Conservation (phyloP, 2,797 vertebrate genomes). For the Martes flavigula region DNA sequence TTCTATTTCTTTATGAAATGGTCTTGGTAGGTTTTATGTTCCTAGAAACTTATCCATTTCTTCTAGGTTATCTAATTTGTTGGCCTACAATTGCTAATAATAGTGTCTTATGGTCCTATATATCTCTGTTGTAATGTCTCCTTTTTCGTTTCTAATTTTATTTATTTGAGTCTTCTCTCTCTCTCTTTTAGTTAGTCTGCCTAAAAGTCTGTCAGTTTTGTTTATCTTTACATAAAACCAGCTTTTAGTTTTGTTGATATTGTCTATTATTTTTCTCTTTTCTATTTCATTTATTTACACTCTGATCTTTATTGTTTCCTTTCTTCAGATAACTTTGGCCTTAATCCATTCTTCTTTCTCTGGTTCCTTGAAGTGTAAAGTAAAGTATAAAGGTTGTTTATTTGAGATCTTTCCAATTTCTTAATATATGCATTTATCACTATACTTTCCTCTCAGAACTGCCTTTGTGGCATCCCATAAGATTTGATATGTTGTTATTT, state of each 20-base stretch:
- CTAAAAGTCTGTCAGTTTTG: not conserved
- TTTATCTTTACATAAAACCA: not conserved
- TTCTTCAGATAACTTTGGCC: not conserved
- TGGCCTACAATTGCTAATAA: not conserved
- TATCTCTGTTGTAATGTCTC: not conserved
- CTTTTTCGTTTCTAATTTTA: not conserved
- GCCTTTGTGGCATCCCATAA: not conserved
- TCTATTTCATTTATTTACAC: not conserved
- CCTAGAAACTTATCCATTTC: not conserved
- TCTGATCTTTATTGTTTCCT: not conserved
- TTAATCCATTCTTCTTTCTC: not conserved
- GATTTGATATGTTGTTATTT: not conserved
- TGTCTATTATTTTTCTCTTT: not conserved
- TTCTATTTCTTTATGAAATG: not conserved
- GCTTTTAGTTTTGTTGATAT: not conserved
- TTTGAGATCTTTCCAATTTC: not conserved
- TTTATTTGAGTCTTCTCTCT: not conserved
- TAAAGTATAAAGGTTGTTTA: not conserved
- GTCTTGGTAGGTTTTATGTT: not conserved
- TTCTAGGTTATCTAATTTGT: not conserved
- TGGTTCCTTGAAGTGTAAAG: not conserved
- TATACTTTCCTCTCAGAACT: not conserved
- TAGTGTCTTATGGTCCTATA: not conserved
- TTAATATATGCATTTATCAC: not conserved
- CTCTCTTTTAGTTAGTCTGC: not conserved